Evolutionary conservation across 2,113 vertebrate genomes (phyloP), one percentile per base, ranked within the genome.

Genomic region (Ahaetulla prasina): DNA sequence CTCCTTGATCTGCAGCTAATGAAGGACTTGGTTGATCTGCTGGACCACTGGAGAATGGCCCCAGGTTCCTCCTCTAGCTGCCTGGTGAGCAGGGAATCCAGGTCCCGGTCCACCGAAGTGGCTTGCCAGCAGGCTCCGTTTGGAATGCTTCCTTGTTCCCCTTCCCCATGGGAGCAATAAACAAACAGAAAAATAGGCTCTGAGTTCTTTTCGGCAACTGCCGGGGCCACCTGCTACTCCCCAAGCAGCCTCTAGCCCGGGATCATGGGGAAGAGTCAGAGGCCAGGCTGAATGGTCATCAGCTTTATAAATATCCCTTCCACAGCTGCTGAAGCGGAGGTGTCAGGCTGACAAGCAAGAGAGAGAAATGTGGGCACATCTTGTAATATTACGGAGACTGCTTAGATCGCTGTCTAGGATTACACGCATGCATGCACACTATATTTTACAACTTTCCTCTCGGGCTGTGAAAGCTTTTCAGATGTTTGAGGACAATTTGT

Each of bases 121-220:
- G 18, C 53, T 92, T 85, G 80, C 91, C 80, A 18, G 80, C 57
- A 90, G 12, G 39, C 47, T 90, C 74, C 27, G 4, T n/a, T 30
- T 63, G 88, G 88, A 85, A 92, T 92, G 18, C 92, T 45, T 53
- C 80, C 88, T 63, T 63, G 80, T 27, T 90, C 89, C 92, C 47
- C 54, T 90, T 90, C 88, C 88, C 92, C 92, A 90, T 92, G 88
- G 92, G 92, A 92, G 92, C 92, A 92, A 92, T 92, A 89, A 92
- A 92, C 92, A 92, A 89, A 92, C 92, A 92, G 80, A 89, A 88
- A 89, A 89, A 90, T 30, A 63, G 80, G 45, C 53, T 35, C 45
- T 30, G 53, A 27, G 27, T 35, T 18, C 74, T 43, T 22, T 5
- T 30, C 9, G n/a, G n/a, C 74, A 60, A 54, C 88, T 80, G 85